Base-by-base conservation (phyloP, 2,888 invertebrate genomes). In the Ormyrus labotus region DNA sequence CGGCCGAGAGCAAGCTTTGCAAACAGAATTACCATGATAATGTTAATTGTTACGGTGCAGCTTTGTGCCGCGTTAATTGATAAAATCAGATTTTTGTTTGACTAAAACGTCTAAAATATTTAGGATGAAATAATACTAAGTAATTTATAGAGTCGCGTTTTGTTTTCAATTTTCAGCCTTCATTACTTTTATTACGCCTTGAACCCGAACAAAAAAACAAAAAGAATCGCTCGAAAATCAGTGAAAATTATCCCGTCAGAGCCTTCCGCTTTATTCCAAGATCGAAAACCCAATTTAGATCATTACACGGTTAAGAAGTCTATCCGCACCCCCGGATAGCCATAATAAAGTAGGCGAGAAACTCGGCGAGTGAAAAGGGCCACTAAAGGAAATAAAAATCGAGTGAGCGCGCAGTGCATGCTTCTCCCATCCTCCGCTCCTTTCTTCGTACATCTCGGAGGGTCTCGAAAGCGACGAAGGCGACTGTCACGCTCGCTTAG, bases 401-500 rank as follows among this genome's bases (percentile, higher is more conserved):
- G 57, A 63, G 55, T 72, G n/a, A 63, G 47, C 63, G 19, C 3
- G 34, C n/a, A 63, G 55, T 53, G 55, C 57, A 4, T 13, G 10
- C n/a, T 34, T 48, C 34, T 8, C 13, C 6, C 57, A 10, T 6
- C 51, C 34, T 63, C 45, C 64, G 13, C 65, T 47, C 55, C 4
- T 0, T 45, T 51, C 75, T 61, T 51, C 68, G 47, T 55, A 34
- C 61, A 71, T 50, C 48, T 53, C 57, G 75, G 48, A 47, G 11
- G 48, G 51, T 19, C 10, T 19, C 34, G 50, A 10, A 34, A 4
- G 34, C 34, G 34, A 34, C 51, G 51, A 51, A 6, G 61, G 48
- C n/a, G 64, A 64, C 70, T 70, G 72, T 71, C 72, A 77, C 70
- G 63, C 70, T 71, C 65, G 65, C 78, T 67, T 72, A 34, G 34